These are phyloP conservation scores for Euzophera pinguis DNA, from an alignment of 2,888 invertebrate genomes.

Conservation along the genomic window DNA sequence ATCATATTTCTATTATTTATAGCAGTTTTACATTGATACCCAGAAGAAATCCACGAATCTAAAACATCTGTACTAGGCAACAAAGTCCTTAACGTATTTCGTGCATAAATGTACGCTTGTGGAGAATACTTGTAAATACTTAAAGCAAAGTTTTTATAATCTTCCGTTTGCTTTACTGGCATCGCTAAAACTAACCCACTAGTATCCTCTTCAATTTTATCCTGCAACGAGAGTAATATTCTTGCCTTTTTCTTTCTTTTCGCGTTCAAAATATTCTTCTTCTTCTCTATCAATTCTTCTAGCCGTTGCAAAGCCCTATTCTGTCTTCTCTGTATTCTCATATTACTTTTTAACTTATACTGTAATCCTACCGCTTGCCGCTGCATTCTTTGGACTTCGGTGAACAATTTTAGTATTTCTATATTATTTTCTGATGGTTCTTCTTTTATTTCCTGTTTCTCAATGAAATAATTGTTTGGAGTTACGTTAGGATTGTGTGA, in stretches of 20 bases:
- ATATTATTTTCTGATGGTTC: constrained; percentile 33
- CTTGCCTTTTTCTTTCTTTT: constrained; percentile 68
- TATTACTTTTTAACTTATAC: constrained; percentile 59
- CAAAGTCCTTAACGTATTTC: constrained; percentile 66
- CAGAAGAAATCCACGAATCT: constrained; percentile 60
- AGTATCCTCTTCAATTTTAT: constrained; percentile 67
- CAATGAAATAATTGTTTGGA: no score
- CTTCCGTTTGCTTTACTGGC: constrained; percentile 68
- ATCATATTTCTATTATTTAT: constrained; percentile 51
- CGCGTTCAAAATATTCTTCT: constrained; percentile 56
- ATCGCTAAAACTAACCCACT: constrained; percentile 66
- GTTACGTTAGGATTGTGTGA: background rate
- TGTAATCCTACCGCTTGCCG: constrained; percentile 51
- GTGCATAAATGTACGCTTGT: constrained; percentile 67
- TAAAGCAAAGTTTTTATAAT: constrained; percentile 67
- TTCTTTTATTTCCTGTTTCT: constrained; percentile 20
- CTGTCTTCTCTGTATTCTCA: constrained; percentile 58
- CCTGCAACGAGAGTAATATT: constrained; percentile 61
- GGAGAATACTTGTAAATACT: constrained; percentile 72
- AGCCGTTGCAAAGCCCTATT: constrained; percentile 49
- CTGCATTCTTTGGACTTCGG: constrained; percentile 67
- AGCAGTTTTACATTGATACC: constrained; percentile 57
- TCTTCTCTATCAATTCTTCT: constrained; percentile 58
- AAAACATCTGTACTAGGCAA: constrained; percentile 66
- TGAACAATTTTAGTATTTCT: constrained; percentile 59